A percentile compares a stretch with the other conserved stretches of the same genome.
phyloP scores from a whole-genome alignment of 2,113 vertebrate species.

The Platysteira castanea region DNA sequence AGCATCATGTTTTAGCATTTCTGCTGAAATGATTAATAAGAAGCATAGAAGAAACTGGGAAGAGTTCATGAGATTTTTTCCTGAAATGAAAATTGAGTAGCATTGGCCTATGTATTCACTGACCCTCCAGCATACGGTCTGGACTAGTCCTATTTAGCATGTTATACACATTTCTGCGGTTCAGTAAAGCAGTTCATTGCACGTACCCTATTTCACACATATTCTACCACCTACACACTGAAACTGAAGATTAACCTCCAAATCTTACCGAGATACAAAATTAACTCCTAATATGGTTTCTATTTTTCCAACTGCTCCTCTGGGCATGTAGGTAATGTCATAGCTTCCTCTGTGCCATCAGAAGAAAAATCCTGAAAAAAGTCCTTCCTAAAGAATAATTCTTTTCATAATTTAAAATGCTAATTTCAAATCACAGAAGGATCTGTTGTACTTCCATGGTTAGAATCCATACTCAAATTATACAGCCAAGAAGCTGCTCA shows the following conservation, averaged over 20 bases:
- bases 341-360: background rate
- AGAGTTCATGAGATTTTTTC: background rate
- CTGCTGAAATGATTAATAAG: background rate
- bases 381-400: background rate
- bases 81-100: background rate
- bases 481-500: background rate
- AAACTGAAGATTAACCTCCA: background rate
- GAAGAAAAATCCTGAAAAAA: background rate
- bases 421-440: background rate
- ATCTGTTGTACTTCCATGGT: background rate
- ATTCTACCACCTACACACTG: background rate
- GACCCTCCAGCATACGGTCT: background rate
- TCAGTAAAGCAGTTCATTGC: background rate
- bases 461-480: background rate
- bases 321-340: background rate
- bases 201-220: background rate
- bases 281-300: background rate
- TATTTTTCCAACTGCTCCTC: background rate
- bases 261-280: background rate
- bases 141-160: background rate
- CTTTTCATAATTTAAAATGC: background rate
- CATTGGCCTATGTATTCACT: background rate
- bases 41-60: background rate
- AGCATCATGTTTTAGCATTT: background rate
- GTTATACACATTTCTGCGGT: background rate